Evolutionary conservation across 2,888 invertebrate genomes (phyloP).

Genomic region (Eupithecia vulgata): DNA sequence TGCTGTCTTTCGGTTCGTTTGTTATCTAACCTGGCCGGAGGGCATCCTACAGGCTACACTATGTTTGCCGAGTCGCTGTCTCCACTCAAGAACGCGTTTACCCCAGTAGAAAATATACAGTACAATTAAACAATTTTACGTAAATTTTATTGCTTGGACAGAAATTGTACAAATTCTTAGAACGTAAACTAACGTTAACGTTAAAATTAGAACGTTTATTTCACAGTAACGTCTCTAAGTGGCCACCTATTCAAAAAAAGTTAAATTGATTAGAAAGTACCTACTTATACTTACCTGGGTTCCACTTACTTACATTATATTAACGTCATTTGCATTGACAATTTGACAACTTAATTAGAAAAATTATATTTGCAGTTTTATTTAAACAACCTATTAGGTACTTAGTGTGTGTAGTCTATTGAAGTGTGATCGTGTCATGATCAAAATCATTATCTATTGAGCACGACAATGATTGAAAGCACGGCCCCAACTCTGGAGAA

Average conservation of each 20-base stretch:
- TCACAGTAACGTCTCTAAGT: neutral
- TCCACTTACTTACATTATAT: neutral
- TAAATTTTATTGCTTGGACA: neutral
- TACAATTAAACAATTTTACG: neutral
- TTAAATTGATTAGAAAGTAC: neutral
- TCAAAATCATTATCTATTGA: conserved; percentile 26
- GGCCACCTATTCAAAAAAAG: neutral
- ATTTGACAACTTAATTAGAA: conserved; percentile 1
- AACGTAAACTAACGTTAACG: neutral
- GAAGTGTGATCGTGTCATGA: conserved; percentile 11
- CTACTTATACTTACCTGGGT: no score
- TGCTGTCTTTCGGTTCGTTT: no score
- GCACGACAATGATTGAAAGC: conserved; percentile 25
- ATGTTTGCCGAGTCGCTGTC: no score
- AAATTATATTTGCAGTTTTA: neutral
- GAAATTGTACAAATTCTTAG: neutral
- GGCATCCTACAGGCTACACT: no score
- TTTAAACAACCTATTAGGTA: neutral
- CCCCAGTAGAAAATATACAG: no score
- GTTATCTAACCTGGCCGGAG: no score
- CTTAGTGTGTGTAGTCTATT: neutral
- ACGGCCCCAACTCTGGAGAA: conserved; percentile 9
- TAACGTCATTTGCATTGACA: neutral
- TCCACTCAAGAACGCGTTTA: no score
- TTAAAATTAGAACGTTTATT: neutral